Evolutionary conservation across 2,888 invertebrate genomes (phyloP).

Genomic region (Chrysolina americana): DNA sequence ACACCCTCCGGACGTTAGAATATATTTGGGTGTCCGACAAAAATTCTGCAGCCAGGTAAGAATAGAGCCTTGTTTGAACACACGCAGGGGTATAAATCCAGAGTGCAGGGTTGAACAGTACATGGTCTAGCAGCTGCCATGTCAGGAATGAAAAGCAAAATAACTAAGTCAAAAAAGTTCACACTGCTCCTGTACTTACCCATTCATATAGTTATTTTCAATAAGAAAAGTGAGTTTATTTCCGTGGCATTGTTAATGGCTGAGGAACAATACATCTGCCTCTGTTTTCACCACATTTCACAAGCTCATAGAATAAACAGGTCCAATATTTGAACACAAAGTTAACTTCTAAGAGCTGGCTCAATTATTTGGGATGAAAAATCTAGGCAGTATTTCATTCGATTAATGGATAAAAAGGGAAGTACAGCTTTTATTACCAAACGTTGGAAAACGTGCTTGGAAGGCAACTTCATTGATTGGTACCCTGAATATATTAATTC

Average conservation of each 20-base stretch:
- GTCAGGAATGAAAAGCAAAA: conserved; percentile 92
- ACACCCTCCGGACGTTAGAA: conserved; percentile 95
- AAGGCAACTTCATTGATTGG: too few relatives aligned
- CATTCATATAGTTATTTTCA: conserved; percentile 51
- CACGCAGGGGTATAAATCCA: conserved; percentile 99
- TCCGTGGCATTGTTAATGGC: not conserved
- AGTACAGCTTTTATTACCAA: not conserved
- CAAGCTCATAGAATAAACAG: too few relatives aligned
- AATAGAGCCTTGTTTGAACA: conserved; percentile 95
- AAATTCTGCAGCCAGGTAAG: conserved; percentile 99
- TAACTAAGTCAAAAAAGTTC: conserved; percentile 82
- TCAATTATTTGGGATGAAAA: not conserved
- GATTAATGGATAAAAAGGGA: not conserved
- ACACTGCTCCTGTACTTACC: conserved; percentile 73
- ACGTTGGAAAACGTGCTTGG: too few relatives aligned
- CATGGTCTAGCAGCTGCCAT: conserved; percentile 98
- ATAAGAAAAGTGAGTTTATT: conserved; percentile 6
- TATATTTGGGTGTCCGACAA: conserved; percentile 97
- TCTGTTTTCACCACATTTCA: too few relatives aligned
- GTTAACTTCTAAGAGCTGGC: not conserved
- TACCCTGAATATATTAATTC: too few relatives aligned
- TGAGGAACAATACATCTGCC: too few relatives aligned
- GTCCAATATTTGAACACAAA: not conserved
- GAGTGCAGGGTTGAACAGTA: conserved; percentile 98
- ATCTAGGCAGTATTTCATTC: not conserved